Percentiles rank a stretch among this genome's conserved stretches.
phyloP scores from a whole-genome alignment of 2,113 vertebrate species.

The Sterrhoptilus dennistouni region DNA sequence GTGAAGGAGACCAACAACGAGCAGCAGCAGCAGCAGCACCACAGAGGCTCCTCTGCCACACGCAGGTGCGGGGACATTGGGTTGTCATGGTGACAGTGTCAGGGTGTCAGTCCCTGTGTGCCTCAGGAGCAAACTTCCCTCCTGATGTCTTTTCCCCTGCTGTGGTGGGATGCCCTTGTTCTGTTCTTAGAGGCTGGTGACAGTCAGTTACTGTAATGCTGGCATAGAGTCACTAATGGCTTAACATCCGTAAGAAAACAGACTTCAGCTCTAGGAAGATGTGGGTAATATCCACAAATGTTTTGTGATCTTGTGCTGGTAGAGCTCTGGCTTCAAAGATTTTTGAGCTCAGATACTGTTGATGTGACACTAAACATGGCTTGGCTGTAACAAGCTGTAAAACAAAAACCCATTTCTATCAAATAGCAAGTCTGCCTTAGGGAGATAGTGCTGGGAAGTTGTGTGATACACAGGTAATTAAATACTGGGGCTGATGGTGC shows the following conservation, averaged over 20 bases:
- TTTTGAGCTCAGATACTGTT: background rate
- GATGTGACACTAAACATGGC: background rate
- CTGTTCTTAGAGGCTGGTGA: background rate
- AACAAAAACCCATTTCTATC: background rate
- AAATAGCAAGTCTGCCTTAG: background rate
- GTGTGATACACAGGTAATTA: background rate
- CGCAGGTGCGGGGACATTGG: slow-evolving; percentile 65
- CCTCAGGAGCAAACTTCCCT: background rate
- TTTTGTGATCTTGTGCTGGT: background rate
- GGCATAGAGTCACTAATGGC: background rate
- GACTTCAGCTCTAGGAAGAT: background rate
- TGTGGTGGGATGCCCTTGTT: background rate
- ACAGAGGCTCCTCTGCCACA: slow-evolving; percentile 81
- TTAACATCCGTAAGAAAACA: background rate
- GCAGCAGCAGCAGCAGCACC: slow-evolving; percentile 80
- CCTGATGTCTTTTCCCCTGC: background rate
- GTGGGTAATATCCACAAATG: background rate
- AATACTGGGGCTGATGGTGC: background rate
- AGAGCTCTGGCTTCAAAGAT: background rate
- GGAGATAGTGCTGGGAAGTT: background rate
- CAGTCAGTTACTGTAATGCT: background rate
- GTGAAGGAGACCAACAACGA: slow-evolving; percentile 89
- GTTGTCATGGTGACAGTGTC: accelerated
- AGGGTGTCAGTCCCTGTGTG: accelerated
- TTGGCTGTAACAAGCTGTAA: background rate